Evolutionary conservation across 1,140 invertebrate genomes (phyloP), one percentile per base, ranked within the genome.

Genomic region (Eurosta solidaginis): DNA sequence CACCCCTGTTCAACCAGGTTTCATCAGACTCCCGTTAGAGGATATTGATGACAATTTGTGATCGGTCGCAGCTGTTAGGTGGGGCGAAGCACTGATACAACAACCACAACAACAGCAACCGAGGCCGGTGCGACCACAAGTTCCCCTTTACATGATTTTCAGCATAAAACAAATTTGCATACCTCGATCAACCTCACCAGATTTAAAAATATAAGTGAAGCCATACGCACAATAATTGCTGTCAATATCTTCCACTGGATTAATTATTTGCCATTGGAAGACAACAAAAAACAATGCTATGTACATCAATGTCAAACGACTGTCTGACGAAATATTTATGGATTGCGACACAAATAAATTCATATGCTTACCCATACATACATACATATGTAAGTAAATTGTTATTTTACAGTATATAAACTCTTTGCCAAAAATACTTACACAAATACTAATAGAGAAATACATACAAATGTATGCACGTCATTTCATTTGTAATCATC

Each of bases 231-330:
- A 68, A 68, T 68, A 42, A 68, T 22, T 36, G 33, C 17, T 40
- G 59, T 14, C 59, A 68, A 68, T 68, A 68, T 68, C 40, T 68
- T 68, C 14, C 59, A 9, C 3, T 68, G 59, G 59, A 68, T 68
- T 68, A 68, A 68, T 68, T 68, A 68, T 36, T 36, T 68, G 59
- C 40, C 59, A 68, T 40, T 68, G 36, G 59, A 29, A 54, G 52
- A 3, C n/a, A 20, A 5, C 29, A 68, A 68, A 3, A 29, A 14
- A 29, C 33, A 7, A 68, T 36, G 59, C 5, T 40, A 10, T 68
- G 7, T n/a, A 36, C n/a, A 68, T 68, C 40, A 68, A 40, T 36
- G 40, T 1, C 36, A 40, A n/a, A 36, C 33, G 17, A 40, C 33
- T 40, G 10, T 20, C 40, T n/a, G n/a, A n/a, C 33, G 59, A 68